Evolutionary conservation across 2,888 invertebrate genomes (phyloP).

Genomic region (Gnatocerus cornutus): DNA sequence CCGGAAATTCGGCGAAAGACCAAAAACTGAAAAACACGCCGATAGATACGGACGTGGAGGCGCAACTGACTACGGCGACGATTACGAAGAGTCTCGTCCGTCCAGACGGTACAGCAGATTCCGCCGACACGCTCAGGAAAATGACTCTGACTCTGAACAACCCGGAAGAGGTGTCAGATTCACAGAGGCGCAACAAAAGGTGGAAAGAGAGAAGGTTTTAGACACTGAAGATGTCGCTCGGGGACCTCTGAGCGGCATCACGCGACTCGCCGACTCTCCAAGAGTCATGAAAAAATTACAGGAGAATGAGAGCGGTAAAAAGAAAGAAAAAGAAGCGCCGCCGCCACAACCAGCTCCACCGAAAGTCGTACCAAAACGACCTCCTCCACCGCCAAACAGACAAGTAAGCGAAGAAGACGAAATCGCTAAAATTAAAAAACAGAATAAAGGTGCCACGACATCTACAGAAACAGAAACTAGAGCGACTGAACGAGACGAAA

Average conservation of each 20-base stretch:
- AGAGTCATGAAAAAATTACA: conserved; percentile 91
- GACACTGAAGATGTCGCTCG: conserved; percentile 93
- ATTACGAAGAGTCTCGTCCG: conserved; percentile 79
- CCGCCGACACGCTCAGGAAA: conserved; percentile 76
- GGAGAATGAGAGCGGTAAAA: conserved; percentile 82
- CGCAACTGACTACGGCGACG: conserved; percentile 77
- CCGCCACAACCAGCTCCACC: conserved; percentile 74
- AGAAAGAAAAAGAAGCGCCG: conserved; percentile 81
- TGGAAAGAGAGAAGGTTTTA: conserved; percentile 82
- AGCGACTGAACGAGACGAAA: conserved; percentile 72
- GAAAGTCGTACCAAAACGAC: conserved; percentile 72
- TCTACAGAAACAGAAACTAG: conserved; percentile 73
- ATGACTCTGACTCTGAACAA: conserved; percentile 84
- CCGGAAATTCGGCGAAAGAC: conserved; percentile 85
- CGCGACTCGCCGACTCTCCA: conserved; percentile 89
- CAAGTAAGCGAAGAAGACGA: conserved; percentile 94
- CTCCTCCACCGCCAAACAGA: conserved; percentile 78
- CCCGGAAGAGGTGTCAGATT: conserved; percentile 78
- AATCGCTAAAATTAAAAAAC: conserved; percentile 88
- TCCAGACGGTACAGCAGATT: conserved; percentile 80
- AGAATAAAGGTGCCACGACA: conserved; percentile 84
- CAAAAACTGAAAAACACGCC: conserved; percentile 64
- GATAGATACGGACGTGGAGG: conserved; percentile 69
- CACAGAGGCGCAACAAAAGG: conserved; percentile 75
- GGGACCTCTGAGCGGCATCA: conserved; percentile 91